phyloP scores from a whole-genome alignment of 1,140 invertebrate species.

The Tyrophagus putrescentiae region DNA sequence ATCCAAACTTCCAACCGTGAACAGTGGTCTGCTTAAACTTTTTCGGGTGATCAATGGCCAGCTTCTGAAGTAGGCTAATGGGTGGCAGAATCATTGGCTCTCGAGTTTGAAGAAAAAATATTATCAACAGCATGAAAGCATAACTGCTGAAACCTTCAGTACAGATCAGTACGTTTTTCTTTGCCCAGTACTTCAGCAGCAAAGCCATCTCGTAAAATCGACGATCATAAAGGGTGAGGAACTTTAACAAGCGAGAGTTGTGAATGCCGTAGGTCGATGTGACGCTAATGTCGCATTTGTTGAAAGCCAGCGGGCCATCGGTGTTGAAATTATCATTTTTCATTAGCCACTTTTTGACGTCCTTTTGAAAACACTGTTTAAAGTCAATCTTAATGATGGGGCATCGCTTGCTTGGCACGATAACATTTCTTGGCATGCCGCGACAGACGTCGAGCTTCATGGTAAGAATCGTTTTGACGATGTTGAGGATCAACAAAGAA shows the following conservation, averaged over 20 bases:
- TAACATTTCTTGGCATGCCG: neutral
- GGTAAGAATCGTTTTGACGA: neutral
- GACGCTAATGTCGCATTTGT: neutral
- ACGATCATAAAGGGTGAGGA: neutral
- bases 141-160: neutral
- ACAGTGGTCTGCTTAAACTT: neutral
- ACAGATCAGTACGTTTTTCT: neutral
- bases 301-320: neutral
- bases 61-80: neutral
- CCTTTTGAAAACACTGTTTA: neutral
- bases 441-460: neutral
- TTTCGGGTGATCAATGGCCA: neutral
- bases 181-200: slow-evolving; percentile 4
- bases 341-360: neutral
- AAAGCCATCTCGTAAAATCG: neutral
- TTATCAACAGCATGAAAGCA: neutral
- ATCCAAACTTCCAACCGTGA: neutral
- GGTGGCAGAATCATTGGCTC: neutral
- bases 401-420: neutral
- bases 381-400: slow-evolving; percentile 1
- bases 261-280: neutral
- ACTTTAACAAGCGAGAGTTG: neutral
- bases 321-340: too few relatives aligned
- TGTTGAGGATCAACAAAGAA: neutral
- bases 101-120: neutral